These are phyloP conservation scores for Aspidapion aeneum DNA, from an alignment of 2,888 invertebrate genomes.

Conservation along the genomic window DNA sequence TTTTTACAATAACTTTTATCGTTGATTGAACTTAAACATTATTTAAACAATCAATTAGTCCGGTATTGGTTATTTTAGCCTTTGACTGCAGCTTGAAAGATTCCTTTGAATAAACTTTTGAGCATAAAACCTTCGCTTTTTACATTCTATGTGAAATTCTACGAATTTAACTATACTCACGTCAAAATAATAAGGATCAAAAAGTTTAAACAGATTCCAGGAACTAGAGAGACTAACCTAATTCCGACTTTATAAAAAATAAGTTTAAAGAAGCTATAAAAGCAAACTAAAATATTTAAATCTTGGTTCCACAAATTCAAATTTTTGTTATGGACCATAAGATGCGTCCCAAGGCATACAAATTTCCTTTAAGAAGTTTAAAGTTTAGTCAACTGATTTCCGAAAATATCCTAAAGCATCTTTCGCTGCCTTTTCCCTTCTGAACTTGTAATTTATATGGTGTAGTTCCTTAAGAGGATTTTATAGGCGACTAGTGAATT, in stretches of 20 bases:
- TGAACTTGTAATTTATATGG: background rate
- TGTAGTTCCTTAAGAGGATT: background rate
- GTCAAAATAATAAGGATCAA: background rate
- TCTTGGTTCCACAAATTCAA: no score
- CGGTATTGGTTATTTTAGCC: no score
- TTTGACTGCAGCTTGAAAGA: no score
- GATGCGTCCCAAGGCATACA: slow-evolving; percentile 41
- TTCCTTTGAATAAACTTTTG: no score
- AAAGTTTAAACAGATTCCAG: background rate
- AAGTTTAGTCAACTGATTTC: background rate
- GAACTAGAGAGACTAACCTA: background rate
- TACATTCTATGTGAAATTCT: no score
- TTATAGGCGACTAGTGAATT: background rate
- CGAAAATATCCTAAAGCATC: background rate
- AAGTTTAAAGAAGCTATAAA: no score
- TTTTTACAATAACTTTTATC: no score
- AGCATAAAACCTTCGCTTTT: no score
- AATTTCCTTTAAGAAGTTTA: slow-evolving; percentile 45
- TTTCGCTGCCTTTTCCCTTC: background rate
- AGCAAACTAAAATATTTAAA: no score
- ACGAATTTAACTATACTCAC: no score
- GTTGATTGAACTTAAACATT: no score
- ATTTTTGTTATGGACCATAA: background rate
- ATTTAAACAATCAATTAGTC: background rate
- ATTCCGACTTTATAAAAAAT: background rate